Evolutionary conservation across 2,888 invertebrate species (phyloP), one percentile per base, ranked within the genome.

Genomic region (Proisotoma minuta): DNA sequence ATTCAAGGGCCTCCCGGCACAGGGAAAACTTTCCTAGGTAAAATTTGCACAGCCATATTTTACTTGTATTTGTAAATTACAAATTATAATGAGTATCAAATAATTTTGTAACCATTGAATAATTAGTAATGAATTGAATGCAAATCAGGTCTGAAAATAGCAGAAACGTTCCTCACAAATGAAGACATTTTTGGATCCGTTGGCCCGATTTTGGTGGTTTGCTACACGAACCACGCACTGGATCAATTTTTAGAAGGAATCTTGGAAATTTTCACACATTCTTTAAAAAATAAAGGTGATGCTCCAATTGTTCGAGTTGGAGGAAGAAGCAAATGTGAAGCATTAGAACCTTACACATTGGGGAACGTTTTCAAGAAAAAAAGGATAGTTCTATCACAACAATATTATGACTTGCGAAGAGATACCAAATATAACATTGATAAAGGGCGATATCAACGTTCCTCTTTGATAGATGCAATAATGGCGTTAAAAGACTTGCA

Each of bases 151-250:
- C 78, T 89, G 28, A 86, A 87, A 81, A 84, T 93, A 22, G 85
- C 87, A 0, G 80, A 84, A 59, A 82, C 84, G 0, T 75, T 92
- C 24, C 76, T 91, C 1, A 77, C 81, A 62, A 90, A 88, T 75
- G 68, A 2, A 40, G 47, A 10, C 52, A 24, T 8, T 40, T 26
- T 1, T n/a, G 75, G 81, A n/a, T 80, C 81, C 69, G 79, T 79
- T n/a, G 78, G 79, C 2, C 87, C 88, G 1, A 86, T 91, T 76
- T 78, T 91, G 10, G 80, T 92, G 0, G 84, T 92, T 22, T 89
- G 90, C 74, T 89, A 85, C 76, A 91, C 91, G 5, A 92, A 93
- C 79, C 89, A 91, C 76, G 91, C 91, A 3, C 78, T 93, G 48
- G 92, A 92, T 79, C 90, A 91, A 76, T 91, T 92, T 76, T 77